Base-by-base conservation (phyloP, 1,140 invertebrate species). In the Pogonus chalceus region DNA sequence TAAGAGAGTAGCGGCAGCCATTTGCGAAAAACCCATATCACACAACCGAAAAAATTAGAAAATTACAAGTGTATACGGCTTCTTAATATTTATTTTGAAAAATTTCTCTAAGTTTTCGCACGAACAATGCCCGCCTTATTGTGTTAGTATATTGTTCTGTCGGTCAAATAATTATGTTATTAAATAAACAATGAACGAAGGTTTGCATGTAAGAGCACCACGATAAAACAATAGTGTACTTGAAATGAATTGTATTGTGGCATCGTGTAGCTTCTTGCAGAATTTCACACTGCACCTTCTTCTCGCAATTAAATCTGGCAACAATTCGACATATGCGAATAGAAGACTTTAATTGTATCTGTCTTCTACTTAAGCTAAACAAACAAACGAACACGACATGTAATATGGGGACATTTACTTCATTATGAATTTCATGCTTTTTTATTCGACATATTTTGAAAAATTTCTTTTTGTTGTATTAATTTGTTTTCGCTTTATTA, bases 141-240 rank as follows among this genome's bases (percentile, higher is more conserved):
- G 18, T 43, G 37, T 43, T 43, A 43, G 37, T 18, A n/a, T n/a
- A 43, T 43, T 43, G 37, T 43, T 43, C 37, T 43, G 37, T 43
- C 37, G 37, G 37, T 43, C 37, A 18, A 43, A 43, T 43, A 43
- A 43, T 43, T 43, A 43, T 43, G 37, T 43, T 43, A 43, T 43
- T 43, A 43, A 43, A 43, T 43, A 43, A 43, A 43, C 37, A 43
- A 43, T 43, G 37, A 12, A 9, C 4, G 9, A 43, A 9, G 37
- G 37, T 43, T 43, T 18, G 37, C 37, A 12, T 12, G 37, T 43
- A 18, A 43, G 37, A 12, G 4, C 7, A 43, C 37, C 7, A 43
- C 18, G 37, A 43, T 4, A 43, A 43, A 9, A 4, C 9, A 43
- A 7, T 18, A 18, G 18, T 43, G 37, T 43, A 43, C 37, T 43